Percentiles rank a stretch among this genome's conserved stretches.
These are phyloP conservation scores for Carollia perspicillata DNA, from an alignment of 2,113 vertebrate genomes.

Conservation along the genomic window DNA sequence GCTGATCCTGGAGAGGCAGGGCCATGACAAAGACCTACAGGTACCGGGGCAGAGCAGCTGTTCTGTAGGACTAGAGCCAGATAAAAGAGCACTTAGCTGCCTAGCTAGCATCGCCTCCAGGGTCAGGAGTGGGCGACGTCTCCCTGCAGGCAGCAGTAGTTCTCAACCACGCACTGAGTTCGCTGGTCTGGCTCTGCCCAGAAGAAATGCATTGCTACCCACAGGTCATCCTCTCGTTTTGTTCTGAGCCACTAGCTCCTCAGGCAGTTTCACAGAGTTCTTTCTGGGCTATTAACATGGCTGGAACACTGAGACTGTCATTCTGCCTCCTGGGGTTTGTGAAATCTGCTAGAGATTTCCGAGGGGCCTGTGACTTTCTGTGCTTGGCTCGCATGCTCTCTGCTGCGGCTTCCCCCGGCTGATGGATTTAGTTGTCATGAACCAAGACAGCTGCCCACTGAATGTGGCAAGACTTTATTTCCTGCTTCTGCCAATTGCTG, in stretches of 20 bases:
- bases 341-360: not conserved
- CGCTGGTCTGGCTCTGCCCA: not conserved
- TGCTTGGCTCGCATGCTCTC: not conserved
- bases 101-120: rapidly evolving
- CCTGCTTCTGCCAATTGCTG: not conserved
- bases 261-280: constrained; percentile 3
- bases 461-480: not conserved
- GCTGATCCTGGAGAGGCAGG: constrained; percentile 91
- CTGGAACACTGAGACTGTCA: not conserved
- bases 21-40: constrained; percentile 94
- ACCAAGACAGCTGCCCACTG: not conserved
- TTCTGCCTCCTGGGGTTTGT: not conserved
- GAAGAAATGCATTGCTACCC: not conserved
- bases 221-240: not conserved
- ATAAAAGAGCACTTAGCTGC: not conserved
- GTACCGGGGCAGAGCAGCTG: constrained; percentile 72
- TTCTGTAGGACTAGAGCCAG: not conserved
- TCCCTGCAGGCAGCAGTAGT: not conserved
- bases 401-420: not conserved
- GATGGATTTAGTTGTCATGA: not conserved
- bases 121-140: not conserved
- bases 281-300: not conserved
- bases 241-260: not conserved
- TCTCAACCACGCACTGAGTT: too few species aligned
- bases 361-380: not conserved